phyloP scores from a whole-genome alignment of 2,888 invertebrate genomes.

The Hirtodrosophila duncani region DNA sequence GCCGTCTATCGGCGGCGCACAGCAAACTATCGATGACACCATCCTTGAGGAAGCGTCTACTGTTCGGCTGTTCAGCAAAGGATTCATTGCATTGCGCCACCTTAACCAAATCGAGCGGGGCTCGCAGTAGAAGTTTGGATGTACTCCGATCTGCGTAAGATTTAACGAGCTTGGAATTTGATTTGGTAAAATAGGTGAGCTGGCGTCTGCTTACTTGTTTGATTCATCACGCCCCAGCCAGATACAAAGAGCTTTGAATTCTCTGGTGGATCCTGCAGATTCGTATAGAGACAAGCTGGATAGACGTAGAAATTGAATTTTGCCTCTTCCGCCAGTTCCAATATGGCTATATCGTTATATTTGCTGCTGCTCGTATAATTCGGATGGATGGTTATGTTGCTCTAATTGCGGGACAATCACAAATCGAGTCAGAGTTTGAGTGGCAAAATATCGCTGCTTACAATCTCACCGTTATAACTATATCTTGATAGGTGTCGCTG shows the following conservation, averaged over 20 bases:
- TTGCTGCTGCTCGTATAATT: constrained; percentile 53
- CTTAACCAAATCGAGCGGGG: constrained; percentile 50
- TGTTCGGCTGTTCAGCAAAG: constrained; percentile 24
- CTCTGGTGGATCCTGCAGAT: constrained; percentile 51
- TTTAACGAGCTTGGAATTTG: too few species aligned
- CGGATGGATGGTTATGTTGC: constrained; percentile 54
- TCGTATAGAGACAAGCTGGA: constrained; percentile 64
- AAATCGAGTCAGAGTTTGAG: too few species aligned
- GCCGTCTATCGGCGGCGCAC: constrained; percentile 57
- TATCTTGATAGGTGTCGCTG: constrained; percentile 34
- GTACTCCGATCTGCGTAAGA: constrained; percentile 26
- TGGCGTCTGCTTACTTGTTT: constrained; percentile 53
- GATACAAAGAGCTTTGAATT: constrained; percentile 54
- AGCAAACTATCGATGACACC: constrained; percentile 55
- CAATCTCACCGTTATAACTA: constrained; percentile 50
- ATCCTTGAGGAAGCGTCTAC: constrained; percentile 29
- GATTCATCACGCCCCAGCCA: constrained; percentile 73
- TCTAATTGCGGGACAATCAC: constrained; percentile 29
- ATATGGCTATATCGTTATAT: constrained; percentile 71
- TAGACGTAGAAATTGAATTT: constrained; percentile 25
- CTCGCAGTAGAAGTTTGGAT: constrained; percentile 62
- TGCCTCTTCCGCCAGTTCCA: constrained; percentile 52
- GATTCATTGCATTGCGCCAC: constrained; percentile 52
- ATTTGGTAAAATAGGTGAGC: too few species aligned
- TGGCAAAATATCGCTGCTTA: not conserved